Percentiles rank a stretch among this genome's conserved stretches.
phyloP scores from a whole-genome alignment of 1,140 invertebrate genomes.

The Psilanteris sp. region DNA sequence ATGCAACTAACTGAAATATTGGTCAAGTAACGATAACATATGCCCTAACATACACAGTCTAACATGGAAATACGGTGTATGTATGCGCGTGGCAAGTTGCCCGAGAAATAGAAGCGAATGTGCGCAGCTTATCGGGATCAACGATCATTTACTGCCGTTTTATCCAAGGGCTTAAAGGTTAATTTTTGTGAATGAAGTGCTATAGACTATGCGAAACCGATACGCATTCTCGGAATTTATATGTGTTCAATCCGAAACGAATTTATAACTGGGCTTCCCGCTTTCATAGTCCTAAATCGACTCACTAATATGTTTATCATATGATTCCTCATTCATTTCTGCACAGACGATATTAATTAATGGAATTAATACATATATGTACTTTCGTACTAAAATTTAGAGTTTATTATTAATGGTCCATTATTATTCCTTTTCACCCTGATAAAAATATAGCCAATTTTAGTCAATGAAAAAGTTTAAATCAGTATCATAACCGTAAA shows the following conservation, averaged over 20 bases:
- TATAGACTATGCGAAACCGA: conserved; percentile 50
- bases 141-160: conserved; percentile 72
- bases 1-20: conserved; percentile 74
- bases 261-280: conserved; percentile 62
- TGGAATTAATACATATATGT: too few relatives aligned
- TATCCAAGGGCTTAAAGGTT: conserved; percentile 72
- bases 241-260: conserved; percentile 63
- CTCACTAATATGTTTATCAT: conserved; percentile 37
- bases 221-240: conserved; percentile 72
- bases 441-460: too few relatives aligned
- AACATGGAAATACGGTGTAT: conserved; percentile 53
- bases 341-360: too few relatives aligned
- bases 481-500: too few relatives aligned
- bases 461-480: too few relatives aligned
- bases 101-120: conserved; percentile 64
- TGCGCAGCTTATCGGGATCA: conserved; percentile 74
- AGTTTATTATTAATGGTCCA: too few relatives aligned
- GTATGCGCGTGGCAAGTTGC: conserved; percentile 49
- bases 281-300: conserved; percentile 46
- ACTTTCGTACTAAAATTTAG: too few relatives aligned
- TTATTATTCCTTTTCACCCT: too few relatives aligned
- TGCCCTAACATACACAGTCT: conserved; percentile 51
- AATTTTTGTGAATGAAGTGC: conserved; percentile 73
- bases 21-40: conserved; percentile 72
- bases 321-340: conserved; percentile 38